Evolutionary conservation across 2,888 invertebrate genomes (phyloP).

Genomic region (Synanthedon formicaeformis): DNA sequence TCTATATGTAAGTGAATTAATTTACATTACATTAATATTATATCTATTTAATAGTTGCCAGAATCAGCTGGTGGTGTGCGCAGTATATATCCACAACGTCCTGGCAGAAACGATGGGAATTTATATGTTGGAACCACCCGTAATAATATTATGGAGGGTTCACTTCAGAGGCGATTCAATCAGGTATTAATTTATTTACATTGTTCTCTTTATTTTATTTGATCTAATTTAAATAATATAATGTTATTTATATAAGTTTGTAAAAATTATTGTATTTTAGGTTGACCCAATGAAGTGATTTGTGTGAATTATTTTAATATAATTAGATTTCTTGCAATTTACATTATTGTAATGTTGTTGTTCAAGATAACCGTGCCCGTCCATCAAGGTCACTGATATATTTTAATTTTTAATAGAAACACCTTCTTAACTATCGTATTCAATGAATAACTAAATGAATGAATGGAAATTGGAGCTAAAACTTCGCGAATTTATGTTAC

Average conservation of each 20-base stretch:
- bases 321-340: too few relatives aligned
- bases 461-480: neutral
- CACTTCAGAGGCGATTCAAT: conserved; percentile 88
- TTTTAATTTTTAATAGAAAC: too few relatives aligned
- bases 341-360: too few relatives aligned
- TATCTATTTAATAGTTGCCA: conserved; percentile 73
- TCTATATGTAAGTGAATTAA: neutral
- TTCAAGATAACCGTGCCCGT: too few relatives aligned
- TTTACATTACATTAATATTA: neutral
- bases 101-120: conserved; percentile 89
- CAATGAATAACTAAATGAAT: too few relatives aligned
- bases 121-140: conserved; percentile 92
- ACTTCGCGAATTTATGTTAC: conserved; percentile 8
- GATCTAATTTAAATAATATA: neutral
- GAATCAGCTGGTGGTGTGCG: conserved; percentile 90
- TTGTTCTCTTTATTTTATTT: neutral
- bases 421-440: too few relatives aligned
- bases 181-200: conserved; percentile 53
- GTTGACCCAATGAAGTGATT: too few relatives aligned
- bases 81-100: conserved; percentile 88
- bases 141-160: conserved; percentile 91
- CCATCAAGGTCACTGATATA: too few relatives aligned
- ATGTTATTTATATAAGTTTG: too few relatives aligned
- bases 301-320: too few relatives aligned
- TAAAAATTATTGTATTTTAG: too few relatives aligned